A percentile compares a stretch with the other conserved stretches of the same genome.
Evolutionary conservation across 2,113 vertebrate genomes (phyloP).

Genomic region (Leiothrix lutea): DNA sequence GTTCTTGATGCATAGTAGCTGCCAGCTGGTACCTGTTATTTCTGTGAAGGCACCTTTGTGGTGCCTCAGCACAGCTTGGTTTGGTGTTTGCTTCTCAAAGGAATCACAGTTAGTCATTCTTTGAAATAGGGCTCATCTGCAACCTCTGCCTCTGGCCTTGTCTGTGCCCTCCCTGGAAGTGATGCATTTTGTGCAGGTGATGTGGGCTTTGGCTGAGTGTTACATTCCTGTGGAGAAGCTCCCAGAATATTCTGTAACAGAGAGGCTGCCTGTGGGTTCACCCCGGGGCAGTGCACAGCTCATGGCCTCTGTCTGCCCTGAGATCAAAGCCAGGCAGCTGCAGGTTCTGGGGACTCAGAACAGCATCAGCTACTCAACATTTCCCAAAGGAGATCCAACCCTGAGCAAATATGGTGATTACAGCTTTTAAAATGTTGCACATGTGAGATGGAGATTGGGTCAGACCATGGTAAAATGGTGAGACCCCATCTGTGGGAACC

Average conservation of each 20-base stretch:
- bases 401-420: background rate
- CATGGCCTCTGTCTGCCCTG: background rate
- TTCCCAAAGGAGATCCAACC: background rate
- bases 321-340: background rate
- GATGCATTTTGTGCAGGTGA: background rate
- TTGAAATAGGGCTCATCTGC: background rate
- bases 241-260: background rate
- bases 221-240: background rate
- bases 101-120: background rate
- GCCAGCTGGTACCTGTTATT: background rate
- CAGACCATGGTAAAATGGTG: rapidly evolving
- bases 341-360: background rate
- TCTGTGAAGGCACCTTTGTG: background rate
- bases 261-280: background rate
- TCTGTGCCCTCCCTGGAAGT: background rate
- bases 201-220: background rate
- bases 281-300: background rate
- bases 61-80: rapidly evolving
- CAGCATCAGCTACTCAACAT: background rate
- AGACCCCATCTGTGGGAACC: rapidly evolving
- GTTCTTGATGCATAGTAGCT: background rate
- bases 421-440: rapidly evolving
- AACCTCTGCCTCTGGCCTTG: background rate
- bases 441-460: rapidly evolving
- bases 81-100: background rate